Evolutionary conservation across 2,113 vertebrate genomes (phyloP).

Genomic region (Erinaceus europaeus): DNA sequence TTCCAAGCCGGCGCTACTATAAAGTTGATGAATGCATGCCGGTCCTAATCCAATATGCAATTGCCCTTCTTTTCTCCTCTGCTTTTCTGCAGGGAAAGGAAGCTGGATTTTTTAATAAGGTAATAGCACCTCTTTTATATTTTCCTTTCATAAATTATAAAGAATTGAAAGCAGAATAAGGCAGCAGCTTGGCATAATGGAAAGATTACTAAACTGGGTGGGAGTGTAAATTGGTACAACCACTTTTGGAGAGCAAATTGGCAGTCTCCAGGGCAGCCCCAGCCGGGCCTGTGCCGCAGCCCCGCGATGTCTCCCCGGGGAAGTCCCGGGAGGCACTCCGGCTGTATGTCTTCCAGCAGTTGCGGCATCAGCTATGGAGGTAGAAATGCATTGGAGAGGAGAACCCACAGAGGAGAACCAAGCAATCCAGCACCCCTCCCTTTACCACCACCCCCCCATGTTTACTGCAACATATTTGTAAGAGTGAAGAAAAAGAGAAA

Average conservation of each 20-base stretch:
- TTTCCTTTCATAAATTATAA: constrained; percentile 77
- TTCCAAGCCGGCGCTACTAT: constrained; percentile 70
- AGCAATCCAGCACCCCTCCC: too few species aligned
- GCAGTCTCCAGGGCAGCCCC: background rate
- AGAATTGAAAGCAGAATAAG: constrained; percentile 70
- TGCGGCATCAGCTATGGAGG: background rate
- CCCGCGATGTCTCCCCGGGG: background rate
- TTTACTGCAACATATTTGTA: background rate
- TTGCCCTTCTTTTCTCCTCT: constrained; percentile 69
- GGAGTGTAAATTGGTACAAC: constrained; percentile 64
- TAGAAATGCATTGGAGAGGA: accelerated
- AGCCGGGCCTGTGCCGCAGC: background rate
- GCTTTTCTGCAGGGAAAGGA: constrained; percentile 74
- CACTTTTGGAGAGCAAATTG: constrained; percentile 55
- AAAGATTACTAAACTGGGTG: constrained; percentile 51
- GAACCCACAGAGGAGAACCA: background rate
- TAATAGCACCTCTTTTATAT: constrained; percentile 78
- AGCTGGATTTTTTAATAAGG: constrained; percentile 76
- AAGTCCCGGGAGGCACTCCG: background rate
- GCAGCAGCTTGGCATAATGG: constrained; percentile 63
- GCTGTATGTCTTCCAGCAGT: background rate
- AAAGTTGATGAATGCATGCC: constrained; percentile 75
- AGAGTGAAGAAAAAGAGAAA: background rate
- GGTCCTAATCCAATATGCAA: constrained; percentile 73
- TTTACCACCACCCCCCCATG: too few species aligned